Evolutionary conservation across 2,113 vertebrate species (phyloP), one percentile per base, ranked within the genome.

Genomic region (Bubo scandiacus): DNA sequence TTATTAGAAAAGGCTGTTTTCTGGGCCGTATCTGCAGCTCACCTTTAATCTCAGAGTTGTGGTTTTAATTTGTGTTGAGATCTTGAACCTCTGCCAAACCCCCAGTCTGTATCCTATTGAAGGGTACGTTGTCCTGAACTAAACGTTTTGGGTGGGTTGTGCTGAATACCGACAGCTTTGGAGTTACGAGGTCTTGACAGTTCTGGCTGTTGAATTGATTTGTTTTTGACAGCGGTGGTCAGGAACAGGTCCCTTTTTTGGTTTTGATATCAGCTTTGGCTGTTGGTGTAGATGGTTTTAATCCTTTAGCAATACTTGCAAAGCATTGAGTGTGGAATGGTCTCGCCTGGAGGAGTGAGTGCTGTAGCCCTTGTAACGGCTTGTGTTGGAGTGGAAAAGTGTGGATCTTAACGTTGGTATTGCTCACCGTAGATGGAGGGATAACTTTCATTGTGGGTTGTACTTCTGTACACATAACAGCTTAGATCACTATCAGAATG

Each of bases 11-110:
- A 73, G 16, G 21, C 70, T 77, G 25, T 38, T 94, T 84, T 47
- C 25, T 68, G 67, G n/a, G 27, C 36, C 7, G 6, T 47, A 6
- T 77, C 77, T 90, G 49, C 32, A 63, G 25, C 55, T 93, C 59
- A 62, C 16, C 22, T 94, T 89, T 75, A 47, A 58, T 90, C 65
- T 95, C 49, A 34, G 32, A 65, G 54, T 1, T 86, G 49, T 45
- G 54, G 32, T 78, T 96, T 81, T 88, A 47, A 82, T 88, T 83
- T 86, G 62, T 55, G 15, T 62, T 83, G 73, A 43, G 59, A 86
- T 45, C 40, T 86, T 82, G 77, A 86, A 91, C 20, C 57, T 86
- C 58, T 89, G 71, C 81, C 80, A 85, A 8, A 78, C 49, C 1
- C 40, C 54, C 13, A 42, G 0, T 27, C 47, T 85, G 26, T 74